Base-by-base conservation (phyloP, 2,888 invertebrate genomes). In the Agrochola litura region DNA sequence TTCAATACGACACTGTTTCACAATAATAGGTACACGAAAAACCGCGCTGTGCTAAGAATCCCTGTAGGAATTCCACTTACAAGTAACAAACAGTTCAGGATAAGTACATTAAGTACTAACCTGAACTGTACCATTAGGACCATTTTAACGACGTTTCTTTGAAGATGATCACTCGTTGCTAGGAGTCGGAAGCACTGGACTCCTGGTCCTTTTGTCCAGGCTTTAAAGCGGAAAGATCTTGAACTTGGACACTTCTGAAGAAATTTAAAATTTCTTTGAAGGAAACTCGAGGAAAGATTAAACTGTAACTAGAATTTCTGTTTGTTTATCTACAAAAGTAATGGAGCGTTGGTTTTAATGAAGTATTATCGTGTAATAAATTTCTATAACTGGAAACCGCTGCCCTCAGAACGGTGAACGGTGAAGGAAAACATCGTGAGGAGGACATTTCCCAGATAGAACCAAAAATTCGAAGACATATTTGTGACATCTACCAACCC, bases 121-220 rank as follows among this genome's bases (percentile, higher is more conserved):
- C 41, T n/a, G 63, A 71, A 66, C 37, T 71, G 46, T 56, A 19
- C 70, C 68, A 73, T 75, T 73, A 75, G 30, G 30, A 82, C n/a
- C n/a, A 73, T 75, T 81, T 84, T 84, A 85, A 82, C 66, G 70
- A 82, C 64, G 43, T 73, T 82, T 75, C 82, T 82, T 75, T 84
- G 75, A 84, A 82, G 85, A 72, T 66, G 68, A 61, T 60, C 84
- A 63, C 69, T 84, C 66, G 71, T 41, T 49, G 54, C 61, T 12
- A 61, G 61, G 8, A 72, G 58, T 58, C 72, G 73, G 69, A 82
- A 84, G 61, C 25, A 10, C 63, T 56, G 60, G 46, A 69, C 73
- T 77, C 6, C 54, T 25, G 58, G 37, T 66, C 58, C 66, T 82
- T 69, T 74, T 73, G 41, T 43, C 25, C 66, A 54, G 52, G 6